phyloP scores from a whole-genome alignment of 35 echinoderm and acorn worm genomes.

The Apostichopus parvimensis region DNA sequence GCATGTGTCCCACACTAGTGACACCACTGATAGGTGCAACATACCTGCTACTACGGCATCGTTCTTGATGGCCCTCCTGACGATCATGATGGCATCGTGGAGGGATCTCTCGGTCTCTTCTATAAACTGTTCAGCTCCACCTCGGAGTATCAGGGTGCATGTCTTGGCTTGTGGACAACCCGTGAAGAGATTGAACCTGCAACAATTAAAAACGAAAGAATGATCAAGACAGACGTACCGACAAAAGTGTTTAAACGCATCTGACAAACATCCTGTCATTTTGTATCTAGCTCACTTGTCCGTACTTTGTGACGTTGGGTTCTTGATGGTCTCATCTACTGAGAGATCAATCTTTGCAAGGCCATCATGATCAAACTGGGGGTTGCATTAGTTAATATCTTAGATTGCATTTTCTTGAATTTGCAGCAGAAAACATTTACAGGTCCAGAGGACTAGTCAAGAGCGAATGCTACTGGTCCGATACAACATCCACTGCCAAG shows the following conservation, averaged over 20 bases:
- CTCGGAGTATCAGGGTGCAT: slow-evolving; percentile 88
- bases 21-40: not conserved
- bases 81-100: slow-evolving; percentile 99
- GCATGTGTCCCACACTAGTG: too few relatives aligned
- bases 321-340: slow-evolving; percentile 96
- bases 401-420: too few relatives aligned
- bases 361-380: too few relatives aligned
- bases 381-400: too few relatives aligned
- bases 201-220: slow-evolving; percentile 33
- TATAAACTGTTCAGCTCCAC: slow-evolving; percentile 99
- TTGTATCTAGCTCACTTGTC: slow-evolving; percentile 32
- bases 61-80: slow-evolving; percentile 98
- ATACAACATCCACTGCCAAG: too few relatives aligned
- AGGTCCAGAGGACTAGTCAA: too few relatives aligned
- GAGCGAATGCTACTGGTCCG: too few relatives aligned
- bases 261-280: too few relatives aligned
- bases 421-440: too few relatives aligned
- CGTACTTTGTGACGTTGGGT: slow-evolving; percentile 71
- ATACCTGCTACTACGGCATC: slow-evolving; percentile 96
- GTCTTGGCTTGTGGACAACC: slow-evolving; percentile 98
- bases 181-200: slow-evolving; percentile 92
- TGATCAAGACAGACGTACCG: too few relatives aligned
- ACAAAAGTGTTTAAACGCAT: too few relatives aligned
- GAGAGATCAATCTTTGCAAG: slow-evolving; percentile 42
- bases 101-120: slow-evolving; percentile 98